Evolutionary conservation across 2,888 invertebrate species (phyloP).

Genomic region (Anagyrus pseudococci): DNA sequence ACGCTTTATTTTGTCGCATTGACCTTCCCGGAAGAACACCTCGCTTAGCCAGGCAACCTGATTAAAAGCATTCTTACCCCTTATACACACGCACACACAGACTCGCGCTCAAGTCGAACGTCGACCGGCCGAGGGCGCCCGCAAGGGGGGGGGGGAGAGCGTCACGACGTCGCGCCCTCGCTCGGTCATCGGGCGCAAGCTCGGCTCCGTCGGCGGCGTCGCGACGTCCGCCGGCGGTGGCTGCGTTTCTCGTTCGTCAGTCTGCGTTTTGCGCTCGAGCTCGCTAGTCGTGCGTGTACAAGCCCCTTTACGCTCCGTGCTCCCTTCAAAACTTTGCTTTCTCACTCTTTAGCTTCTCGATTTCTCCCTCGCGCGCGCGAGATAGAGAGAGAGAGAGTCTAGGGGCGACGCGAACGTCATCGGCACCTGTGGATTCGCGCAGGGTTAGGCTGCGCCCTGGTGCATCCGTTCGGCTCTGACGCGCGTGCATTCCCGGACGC

Average conservation of each 20-base stretch:
- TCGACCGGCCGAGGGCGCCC: neutral
- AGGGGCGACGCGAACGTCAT: neutral
- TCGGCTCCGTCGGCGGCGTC: no score
- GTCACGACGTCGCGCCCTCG: constrained; percentile 15
- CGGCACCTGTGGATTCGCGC: neutral
- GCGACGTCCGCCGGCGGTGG: constrained; percentile 29
- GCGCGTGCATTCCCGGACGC: no score
- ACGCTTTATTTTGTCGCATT: neutral
- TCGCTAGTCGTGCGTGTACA: constrained; percentile 18
- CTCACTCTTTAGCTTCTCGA: neutral
- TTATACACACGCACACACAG: no score
- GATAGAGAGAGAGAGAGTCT: neutral
- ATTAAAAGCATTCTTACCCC: no score
- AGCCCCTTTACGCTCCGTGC: constrained; percentile 21
- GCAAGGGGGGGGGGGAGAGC: neutral
- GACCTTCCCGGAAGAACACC: neutral
- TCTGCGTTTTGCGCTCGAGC: constrained; percentile 51
- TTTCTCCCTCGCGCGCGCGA: neutral
- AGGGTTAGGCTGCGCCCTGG: no score
- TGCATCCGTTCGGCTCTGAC: no score
- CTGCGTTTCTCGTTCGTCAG: constrained; percentile 41
- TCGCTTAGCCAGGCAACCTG: constrained; percentile 36
- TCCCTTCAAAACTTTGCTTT: neutral
- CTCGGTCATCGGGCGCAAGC: constrained; percentile 23
- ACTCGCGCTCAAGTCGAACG: constrained; percentile 40